These are phyloP conservation scores for Cetonia aurata DNA, from an alignment of 2,888 invertebrate genomes.

Conservation along the genomic window DNA sequence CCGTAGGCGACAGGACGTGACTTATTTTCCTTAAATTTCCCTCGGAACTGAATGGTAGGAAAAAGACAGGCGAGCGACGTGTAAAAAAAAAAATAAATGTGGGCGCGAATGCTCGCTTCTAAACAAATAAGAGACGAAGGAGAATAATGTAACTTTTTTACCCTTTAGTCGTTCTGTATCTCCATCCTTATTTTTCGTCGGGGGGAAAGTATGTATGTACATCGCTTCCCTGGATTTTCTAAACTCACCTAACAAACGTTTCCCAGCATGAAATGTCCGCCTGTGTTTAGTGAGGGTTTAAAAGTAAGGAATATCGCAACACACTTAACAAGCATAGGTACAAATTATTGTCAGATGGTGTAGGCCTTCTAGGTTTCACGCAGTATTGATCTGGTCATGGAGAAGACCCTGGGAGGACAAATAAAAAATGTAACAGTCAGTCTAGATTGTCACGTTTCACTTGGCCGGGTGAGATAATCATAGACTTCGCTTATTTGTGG, in stretches of 20 bases:
- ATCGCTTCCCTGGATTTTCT: not conserved
- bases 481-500: too few relatives aligned
- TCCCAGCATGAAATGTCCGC: constrained; percentile 5
- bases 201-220: too few relatives aligned
- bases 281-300: not conserved
- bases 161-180: constrained; percentile 1
- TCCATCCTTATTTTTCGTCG: not conserved
- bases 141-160: not conserved
- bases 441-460: too few relatives aligned
- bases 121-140: constrained; percentile 31
- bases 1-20: constrained; percentile 26
- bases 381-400: too few relatives aligned
- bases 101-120: not conserved
- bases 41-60: not conserved
- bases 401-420: too few relatives aligned
- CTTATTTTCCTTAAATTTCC: constrained; percentile 31
- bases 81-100: not conserved
- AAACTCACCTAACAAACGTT: not conserved
- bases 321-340: too few relatives aligned
- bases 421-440: too few relatives aligned
- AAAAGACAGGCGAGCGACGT: not conserved
- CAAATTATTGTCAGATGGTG: too few relatives aligned
- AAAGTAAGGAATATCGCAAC: not conserved
- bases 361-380: too few relatives aligned
- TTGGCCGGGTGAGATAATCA: too few relatives aligned